Percentiles rank a stretch among this genome's conserved stretches.
Conservation (phyloP, 2,888 invertebrate species). For the Hedychridium roseum region DNA sequence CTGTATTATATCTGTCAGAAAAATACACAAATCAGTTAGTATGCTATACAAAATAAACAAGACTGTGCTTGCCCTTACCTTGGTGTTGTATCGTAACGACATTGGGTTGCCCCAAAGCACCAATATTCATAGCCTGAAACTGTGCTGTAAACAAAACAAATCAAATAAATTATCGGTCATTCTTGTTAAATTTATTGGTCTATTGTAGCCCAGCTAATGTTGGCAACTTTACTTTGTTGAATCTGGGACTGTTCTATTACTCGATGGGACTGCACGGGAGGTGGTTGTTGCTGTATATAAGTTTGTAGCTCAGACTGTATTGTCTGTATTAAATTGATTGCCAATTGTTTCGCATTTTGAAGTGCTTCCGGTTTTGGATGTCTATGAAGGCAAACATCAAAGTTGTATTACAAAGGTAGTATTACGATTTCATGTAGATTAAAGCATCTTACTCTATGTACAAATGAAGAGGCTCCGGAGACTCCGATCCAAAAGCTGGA, state of each 20-base stretch:
- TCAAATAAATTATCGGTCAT: conserved; percentile 18
- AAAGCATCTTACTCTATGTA: conserved; percentile 71
- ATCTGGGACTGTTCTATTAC: conserved; percentile 61
- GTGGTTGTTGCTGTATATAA: conserved; percentile 64
- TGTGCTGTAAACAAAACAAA: conserved; percentile 48
- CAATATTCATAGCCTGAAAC: conserved; percentile 63
- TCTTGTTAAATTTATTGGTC: too few species aligned
- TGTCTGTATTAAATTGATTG: conserved; percentile 82
- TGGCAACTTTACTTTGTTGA: conserved; percentile 57
- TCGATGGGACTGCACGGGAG: conserved; percentile 60
- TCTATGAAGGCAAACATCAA: too few species aligned
- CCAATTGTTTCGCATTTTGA: conserved; percentile 75
- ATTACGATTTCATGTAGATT: conserved; percentile 2
- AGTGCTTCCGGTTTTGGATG: conserved; percentile 76
- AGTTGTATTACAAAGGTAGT: conserved; percentile 4
- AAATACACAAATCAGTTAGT: conserved; percentile 17
- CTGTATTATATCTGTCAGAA: conserved; percentile 58
- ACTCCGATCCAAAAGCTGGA: conserved; percentile 68
- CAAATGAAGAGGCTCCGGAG: conserved; percentile 78
- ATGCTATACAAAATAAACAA: conserved; percentile 3
- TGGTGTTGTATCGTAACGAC: conserved; percentile 62
- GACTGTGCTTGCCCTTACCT: conserved; percentile 46
- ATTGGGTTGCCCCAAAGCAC: conserved; percentile 59
- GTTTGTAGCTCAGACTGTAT: conserved; percentile 69
- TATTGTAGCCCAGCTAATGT: too few species aligned